Conservation (phyloP, 2,888 invertebrate genomes). For the Pelosia muscerda region DNA sequence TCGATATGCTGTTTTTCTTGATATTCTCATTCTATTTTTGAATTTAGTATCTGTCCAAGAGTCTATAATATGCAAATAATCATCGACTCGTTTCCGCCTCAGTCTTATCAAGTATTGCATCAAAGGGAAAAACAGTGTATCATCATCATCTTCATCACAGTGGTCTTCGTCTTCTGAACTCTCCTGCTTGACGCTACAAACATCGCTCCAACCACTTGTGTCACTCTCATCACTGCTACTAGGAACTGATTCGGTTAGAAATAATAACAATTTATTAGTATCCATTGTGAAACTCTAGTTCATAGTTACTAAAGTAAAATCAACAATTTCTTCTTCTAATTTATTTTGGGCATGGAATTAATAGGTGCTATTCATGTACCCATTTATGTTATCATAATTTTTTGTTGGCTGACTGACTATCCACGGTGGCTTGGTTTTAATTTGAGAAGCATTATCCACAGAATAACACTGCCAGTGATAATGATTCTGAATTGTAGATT, state of each 20-base stretch:
- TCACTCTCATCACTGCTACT: constrained; percentile 63
- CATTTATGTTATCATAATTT: not conserved
- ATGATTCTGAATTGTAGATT: no score
- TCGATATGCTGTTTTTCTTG: constrained; percentile 62
- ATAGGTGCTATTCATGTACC: not conserved
- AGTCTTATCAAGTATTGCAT: constrained; percentile 70
- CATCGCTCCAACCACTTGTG: constrained; percentile 67
- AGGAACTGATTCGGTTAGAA: constrained; percentile 54
- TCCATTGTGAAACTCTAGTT: constrained; percentile 45
- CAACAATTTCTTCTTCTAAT: no score
- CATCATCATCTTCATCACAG: constrained; percentile 53
- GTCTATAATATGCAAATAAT: constrained; percentile 71
- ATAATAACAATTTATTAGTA: constrained; percentile 55
- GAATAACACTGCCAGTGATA: not conserved
- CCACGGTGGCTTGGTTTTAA: not conserved
- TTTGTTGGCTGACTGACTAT: not conserved
- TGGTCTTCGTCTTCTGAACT: constrained; percentile 60
- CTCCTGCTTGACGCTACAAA: constrained; percentile 51
- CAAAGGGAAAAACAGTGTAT: constrained; percentile 67
- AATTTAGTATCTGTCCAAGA: constrained; percentile 73
- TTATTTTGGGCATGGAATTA: not conserved
- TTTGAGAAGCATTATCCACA: not conserved
- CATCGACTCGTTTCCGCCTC: constrained; percentile 66
- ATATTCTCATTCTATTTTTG: constrained; percentile 67
- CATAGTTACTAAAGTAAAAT: not conserved